Conservation (phyloP, 2,113 vertebrate genomes). For the Spizaetus ornatus region DNA sequence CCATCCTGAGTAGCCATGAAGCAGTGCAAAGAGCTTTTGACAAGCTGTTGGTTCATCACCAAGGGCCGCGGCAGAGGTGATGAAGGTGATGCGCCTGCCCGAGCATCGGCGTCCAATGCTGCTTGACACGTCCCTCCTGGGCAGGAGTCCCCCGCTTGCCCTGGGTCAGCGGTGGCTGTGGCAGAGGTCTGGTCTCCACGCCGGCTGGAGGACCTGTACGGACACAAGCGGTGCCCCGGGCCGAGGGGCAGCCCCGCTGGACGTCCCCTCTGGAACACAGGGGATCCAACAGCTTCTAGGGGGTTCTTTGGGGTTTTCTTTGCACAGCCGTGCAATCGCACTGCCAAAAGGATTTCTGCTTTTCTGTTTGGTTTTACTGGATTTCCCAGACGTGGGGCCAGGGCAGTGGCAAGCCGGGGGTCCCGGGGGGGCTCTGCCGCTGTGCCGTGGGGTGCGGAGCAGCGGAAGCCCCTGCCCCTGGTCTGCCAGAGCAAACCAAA, state of each 20-base stretch:
- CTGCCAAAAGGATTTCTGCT: not conserved
- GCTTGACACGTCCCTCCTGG: not conserved
- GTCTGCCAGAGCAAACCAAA: not conserved
- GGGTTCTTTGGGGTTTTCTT: not conserved
- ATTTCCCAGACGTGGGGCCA: too few species aligned
- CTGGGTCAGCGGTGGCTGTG: not conserved
- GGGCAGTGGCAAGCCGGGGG: not conserved
- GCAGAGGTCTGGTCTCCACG: not conserved
- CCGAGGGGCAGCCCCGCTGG: not conserved
- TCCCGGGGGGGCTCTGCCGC: not conserved
- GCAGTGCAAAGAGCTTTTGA: not conserved
- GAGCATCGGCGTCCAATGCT: rapidly evolving
- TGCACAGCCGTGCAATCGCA: too few species aligned
- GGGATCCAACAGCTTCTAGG: too few species aligned
- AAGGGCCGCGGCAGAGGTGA: not conserved
- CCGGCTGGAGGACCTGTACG: not conserved
- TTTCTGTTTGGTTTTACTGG: not conserved
- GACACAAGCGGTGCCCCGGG: too few species aligned
- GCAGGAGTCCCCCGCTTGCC: not conserved
- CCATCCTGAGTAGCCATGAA: rapidly evolving
- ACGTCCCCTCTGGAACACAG: not conserved
- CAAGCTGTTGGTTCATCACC: not conserved
- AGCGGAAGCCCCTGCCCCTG: not conserved
- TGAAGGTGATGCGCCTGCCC: too few species aligned
- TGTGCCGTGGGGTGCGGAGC: not conserved